phyloP scores from a whole-genome alignment of 2,113 vertebrate species.

The Ariopsis seemanni region DNA sequence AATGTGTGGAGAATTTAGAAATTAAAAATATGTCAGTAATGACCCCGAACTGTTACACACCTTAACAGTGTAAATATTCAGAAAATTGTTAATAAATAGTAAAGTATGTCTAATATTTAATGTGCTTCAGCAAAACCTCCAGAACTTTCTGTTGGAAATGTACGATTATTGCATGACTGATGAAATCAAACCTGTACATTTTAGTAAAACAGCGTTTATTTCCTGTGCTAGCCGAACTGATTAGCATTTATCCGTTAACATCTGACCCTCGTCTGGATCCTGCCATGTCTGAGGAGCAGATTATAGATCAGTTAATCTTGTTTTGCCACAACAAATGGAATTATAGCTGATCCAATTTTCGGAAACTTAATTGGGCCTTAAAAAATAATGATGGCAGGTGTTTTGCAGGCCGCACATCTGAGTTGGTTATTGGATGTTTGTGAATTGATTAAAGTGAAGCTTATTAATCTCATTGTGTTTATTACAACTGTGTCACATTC shows the following conservation, averaged over 20 bases:
- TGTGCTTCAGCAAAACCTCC: neutral
- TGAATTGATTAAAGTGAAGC: neutral
- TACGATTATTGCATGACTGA: neutral
- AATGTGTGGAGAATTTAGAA: no score
- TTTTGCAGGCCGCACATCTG: neutral
- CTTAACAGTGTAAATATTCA: neutral
- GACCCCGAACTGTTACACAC: no score
- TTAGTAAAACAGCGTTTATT: neutral
- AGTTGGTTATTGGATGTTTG: neutral
- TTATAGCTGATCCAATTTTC: conserved; percentile 7
- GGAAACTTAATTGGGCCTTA: neutral
- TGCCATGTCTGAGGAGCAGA: neutral
- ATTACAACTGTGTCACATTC: neutral
- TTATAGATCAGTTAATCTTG: neutral
- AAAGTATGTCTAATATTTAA: no score
- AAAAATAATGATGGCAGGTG: neutral
- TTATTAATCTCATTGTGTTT: neutral
- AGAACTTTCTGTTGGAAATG: neutral
- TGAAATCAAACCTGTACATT: neutral
- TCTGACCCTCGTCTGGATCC: conserved; percentile 7
- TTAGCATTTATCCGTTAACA: neutral
- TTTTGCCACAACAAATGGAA: conserved; percentile 1
- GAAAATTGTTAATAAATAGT: neutral
- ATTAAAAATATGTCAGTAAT: no score
- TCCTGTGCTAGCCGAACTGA: neutral